phyloP scores from a whole-genome alignment of 2,797 vertebrate species.

The Taenioides sp. region DNA sequence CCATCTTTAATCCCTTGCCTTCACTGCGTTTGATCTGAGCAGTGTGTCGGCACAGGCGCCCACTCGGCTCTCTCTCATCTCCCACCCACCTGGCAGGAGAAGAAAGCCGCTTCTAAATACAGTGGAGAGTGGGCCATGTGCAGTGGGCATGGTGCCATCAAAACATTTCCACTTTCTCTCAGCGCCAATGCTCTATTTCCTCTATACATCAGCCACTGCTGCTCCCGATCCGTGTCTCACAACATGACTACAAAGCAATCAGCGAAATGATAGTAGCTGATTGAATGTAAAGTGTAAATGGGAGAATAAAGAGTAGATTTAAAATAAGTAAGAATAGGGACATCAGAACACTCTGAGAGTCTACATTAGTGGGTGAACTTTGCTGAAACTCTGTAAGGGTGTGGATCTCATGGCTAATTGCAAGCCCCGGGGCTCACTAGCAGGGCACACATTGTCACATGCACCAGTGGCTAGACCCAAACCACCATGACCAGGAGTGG shows the following conservation, averaged over 20 bases:
- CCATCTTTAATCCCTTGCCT: conserved; percentile 29
- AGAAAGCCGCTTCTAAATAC: conserved; percentile 69
- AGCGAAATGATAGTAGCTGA: conserved; percentile 42
- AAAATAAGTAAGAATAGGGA: conserved; percentile 45
- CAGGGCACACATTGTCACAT: conserved; percentile 77
- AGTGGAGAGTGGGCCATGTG: conserved; percentile 57
- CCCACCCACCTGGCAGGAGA: conserved; percentile 70
- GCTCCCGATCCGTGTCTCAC: conserved; percentile 46
- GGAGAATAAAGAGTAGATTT: conserved; percentile 20
- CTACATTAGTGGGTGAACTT: conserved; percentile 33
- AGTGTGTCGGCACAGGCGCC: conserved; percentile 57
- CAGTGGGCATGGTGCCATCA: conserved; percentile 57
- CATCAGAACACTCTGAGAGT: conserved; percentile 29
- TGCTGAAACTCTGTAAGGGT: conserved; percentile 44
- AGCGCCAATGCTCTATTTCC: conserved; percentile 65
- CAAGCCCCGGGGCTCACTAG: conserved; percentile 66
- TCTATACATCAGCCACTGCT: conserved; percentile 57
- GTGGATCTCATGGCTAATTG: conserved; percentile 64
- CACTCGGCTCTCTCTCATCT: conserved; percentile 50
- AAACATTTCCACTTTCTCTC: conserved; percentile 68
- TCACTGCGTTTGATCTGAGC: conserved; percentile 49
- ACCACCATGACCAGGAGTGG: conserved; percentile 79
- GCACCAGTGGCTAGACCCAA: conserved; percentile 72
- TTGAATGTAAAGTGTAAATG: conserved; percentile 30
- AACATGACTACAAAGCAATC: conserved; percentile 62